These are phyloP conservation scores for Toxostoma redivivum DNA, from an alignment of 2,113 vertebrate genomes.

Conservation along the genomic window DNA sequence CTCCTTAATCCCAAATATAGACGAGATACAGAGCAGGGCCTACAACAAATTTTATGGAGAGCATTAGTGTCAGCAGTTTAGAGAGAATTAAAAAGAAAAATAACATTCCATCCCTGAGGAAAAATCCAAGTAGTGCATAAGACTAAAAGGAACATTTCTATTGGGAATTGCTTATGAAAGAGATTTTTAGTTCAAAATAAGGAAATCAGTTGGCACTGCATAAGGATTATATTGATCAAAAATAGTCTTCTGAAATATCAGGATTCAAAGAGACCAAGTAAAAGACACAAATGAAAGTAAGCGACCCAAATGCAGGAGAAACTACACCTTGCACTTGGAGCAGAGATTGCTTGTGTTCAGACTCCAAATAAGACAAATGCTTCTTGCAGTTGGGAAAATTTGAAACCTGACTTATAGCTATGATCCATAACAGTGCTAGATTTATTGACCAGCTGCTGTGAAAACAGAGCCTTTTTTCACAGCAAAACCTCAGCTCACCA, in stretches of 20 bases:
- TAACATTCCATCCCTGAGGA: neutral
- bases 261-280: neutral
- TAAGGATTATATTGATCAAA: slow-evolving; percentile 12
- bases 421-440: neutral
- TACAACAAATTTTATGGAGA: slow-evolving; percentile 15
- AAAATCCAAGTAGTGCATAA: neutral
- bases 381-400: neutral
- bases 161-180: slow-evolving; percentile 33
- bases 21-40: neutral
- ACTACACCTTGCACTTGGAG: neutral
- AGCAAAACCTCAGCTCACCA: neutral
- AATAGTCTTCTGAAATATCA: slow-evolving; percentile 3
- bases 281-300: neutral
- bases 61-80: slow-evolving; percentile 52
- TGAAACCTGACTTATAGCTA: neutral
- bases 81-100: slow-evolving; percentile 49
- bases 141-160: neutral
- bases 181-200: slow-evolving; percentile 25
- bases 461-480: neutral
- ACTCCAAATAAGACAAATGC: neutral
- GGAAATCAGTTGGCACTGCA: neutral
- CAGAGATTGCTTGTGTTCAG: neutral
- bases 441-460: neutral
- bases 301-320: neutral
- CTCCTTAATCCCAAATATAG: slow-evolving; percentile 28